Percentiles rank a stretch among this genome's conserved stretches.
Evolutionary conservation across 92 coral and sea anemone genomes (phyloP).

Genomic region (Diadumene lineata): DNA sequence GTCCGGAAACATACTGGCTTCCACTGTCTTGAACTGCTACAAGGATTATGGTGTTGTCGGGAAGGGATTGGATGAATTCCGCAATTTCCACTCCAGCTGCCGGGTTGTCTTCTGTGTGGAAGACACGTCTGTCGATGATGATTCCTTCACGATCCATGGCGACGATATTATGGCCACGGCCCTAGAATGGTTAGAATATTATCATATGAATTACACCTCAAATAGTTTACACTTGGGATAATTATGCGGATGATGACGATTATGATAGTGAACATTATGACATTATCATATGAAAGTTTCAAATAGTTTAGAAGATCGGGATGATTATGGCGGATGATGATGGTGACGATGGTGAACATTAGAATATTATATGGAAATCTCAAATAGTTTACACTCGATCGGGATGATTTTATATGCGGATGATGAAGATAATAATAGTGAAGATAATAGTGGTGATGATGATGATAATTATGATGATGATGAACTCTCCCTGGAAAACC

Average conservation of each 20-base stretch:
- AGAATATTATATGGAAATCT: no score
- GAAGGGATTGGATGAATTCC: constrained; percentile 43
- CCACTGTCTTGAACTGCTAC: constrained; percentile 53
- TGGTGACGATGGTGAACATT: no score
- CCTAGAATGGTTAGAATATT: neutral
- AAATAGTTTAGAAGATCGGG: no score
- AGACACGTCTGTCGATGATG: constrained; percentile 15
- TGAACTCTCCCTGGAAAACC: no score
- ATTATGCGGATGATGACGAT: neutral
- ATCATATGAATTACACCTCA: no score
- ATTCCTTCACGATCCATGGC: constrained; percentile 44
- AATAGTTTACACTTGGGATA: no score
- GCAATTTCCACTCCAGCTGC: constrained; percentile 41
- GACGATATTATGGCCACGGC: constrained; percentile 67
- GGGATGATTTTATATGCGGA: neutral
- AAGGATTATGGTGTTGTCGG: constrained; percentile 40
- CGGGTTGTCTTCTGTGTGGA: constrained; percentile 52
- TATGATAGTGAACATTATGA: neutral
- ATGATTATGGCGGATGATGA: neutral
- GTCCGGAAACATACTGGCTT: neutral
- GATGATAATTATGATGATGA: neutral
- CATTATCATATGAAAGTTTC: no score
- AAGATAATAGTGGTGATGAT: neutral
- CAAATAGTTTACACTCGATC: no score
- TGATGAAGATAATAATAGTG: neutral